A percentile compares a stretch with the other conserved stretches of the same genome.
phyloP scores from a whole-genome alignment of 1,140 invertebrate genomes.

The Plectrocnemia conspersa region DNA sequence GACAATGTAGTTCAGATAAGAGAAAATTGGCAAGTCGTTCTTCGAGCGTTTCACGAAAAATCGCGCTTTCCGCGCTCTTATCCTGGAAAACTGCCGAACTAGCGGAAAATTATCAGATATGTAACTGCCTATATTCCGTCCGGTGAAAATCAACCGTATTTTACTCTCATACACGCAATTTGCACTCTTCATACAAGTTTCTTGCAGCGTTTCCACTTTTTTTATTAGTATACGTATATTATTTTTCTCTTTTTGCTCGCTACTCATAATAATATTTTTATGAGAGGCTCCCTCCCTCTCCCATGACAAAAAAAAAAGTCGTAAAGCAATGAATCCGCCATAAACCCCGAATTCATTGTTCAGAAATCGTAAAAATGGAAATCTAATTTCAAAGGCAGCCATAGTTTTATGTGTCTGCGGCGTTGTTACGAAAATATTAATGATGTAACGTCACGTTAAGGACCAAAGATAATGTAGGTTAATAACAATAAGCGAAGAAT shows the following conservation, averaged over 20 bases:
- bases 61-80: too few relatives aligned
- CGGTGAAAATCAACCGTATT: too few relatives aligned
- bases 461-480: conserved; percentile 24
- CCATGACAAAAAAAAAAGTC: conserved; percentile 25
- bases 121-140: too few relatives aligned
- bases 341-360: conserved; percentile 35
- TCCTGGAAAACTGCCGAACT: too few relatives aligned
- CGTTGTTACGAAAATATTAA: conserved; percentile 33
- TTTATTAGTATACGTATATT: background rate
- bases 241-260: background rate
- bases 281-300: conserved; percentile 8
- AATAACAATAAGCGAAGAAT: conserved; percentile 22
- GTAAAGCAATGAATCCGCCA: conserved; percentile 34
- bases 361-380: conserved; percentile 35
- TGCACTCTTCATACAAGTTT: background rate
- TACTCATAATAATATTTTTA: conserved; percentile 30
- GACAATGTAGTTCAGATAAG: too few relatives aligned
- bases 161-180: too few relatives aligned
- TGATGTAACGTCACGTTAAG: conserved; percentile 33
- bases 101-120: too few relatives aligned
- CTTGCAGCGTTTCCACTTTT: background rate
- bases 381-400: conserved; percentile 34
- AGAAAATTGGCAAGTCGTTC: too few relatives aligned
- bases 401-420: conserved; percentile 33
- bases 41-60: too few relatives aligned